These are phyloP conservation scores for Xestia xanthographa DNA, from an alignment of 2,888 invertebrate genomes.

Conservation along the genomic window DNA sequence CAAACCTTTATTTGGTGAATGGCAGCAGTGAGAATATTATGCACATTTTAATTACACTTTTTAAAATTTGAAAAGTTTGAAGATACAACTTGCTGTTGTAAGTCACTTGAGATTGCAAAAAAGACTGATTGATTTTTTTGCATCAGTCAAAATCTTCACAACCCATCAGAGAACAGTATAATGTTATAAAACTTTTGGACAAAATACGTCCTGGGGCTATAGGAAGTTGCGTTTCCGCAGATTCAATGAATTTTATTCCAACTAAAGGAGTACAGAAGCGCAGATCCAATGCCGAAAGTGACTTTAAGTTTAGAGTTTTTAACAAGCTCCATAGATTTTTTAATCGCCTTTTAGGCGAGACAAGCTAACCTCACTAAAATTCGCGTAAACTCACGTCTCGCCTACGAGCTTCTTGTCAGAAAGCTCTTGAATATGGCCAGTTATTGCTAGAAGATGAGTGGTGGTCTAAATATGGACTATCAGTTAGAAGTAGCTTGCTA, in stretches of 20 bases:
- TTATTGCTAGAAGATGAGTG: conserved; percentile 89
- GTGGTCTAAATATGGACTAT: conserved; percentile 91
- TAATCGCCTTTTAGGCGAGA: conserved; percentile 7
- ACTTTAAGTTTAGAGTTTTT: not conserved
- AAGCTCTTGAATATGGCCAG: conserved; percentile 89
- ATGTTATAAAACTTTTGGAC: not conserved
- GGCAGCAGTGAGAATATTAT: not conserved
- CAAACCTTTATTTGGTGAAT: not conserved
- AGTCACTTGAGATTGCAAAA: conserved; percentile 26
- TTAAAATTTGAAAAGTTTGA: not conserved
- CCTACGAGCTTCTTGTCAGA: conserved; percentile 61
- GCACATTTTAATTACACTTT: not conserved
- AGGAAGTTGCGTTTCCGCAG: not conserved
- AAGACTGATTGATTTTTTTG: not conserved
- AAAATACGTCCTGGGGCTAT: not conserved
- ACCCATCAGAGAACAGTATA: conserved; percentile 18
- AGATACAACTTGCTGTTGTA: not conserved
- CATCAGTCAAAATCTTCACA: conserved; percentile 20
- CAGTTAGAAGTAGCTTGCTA: conserved; percentile 91
- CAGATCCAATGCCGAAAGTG: not conserved
- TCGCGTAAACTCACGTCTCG: conserved; percentile 38
- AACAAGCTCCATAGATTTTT: not conserved
- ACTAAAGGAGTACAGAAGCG: not conserved
- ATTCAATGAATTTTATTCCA: not conserved
- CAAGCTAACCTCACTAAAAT: conserved; percentile 25